These are phyloP conservation scores for Pangasius djambal DNA, from an alignment of 2,797 vertebrate species.

Conservation along the genomic window DNA sequence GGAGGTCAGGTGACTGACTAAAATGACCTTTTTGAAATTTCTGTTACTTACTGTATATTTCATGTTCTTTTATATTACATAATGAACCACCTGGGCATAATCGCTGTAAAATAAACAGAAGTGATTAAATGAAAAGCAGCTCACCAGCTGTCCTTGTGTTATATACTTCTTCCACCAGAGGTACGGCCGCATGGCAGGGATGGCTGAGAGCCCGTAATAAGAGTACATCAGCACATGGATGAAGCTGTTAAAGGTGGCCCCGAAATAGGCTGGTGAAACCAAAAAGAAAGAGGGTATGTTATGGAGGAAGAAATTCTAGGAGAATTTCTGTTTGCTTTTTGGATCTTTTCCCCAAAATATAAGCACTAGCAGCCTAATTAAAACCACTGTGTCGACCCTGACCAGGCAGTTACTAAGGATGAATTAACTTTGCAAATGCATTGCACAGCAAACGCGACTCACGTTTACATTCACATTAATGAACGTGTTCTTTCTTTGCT, in stretches of 20 bases:
- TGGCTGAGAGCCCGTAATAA: constrained; percentile 91
- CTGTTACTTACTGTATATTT: neutral
- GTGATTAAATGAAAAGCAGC: constrained; percentile 56
- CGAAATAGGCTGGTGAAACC: constrained; percentile 85
- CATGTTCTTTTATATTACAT: neutral
- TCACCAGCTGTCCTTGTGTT: constrained; percentile 96
- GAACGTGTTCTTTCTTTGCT: neutral
- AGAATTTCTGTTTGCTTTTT: neutral
- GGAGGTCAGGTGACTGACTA: neutral
- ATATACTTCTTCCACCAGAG: constrained; percentile 99
- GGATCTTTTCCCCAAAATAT: neutral
- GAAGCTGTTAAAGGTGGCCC: constrained; percentile 93
- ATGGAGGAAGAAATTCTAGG: neutral
- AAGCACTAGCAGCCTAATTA: neutral
- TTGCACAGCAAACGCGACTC: neutral
- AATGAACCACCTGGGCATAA: neutral
- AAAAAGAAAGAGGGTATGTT: neutral
- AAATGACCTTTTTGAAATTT: neutral
- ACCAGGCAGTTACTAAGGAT: neutral
- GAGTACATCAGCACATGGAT: constrained; percentile 98
- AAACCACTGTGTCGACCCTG: neutral
- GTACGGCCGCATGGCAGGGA: constrained; percentile 91
- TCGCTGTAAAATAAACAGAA: neutral
- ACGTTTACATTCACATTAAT: neutral
- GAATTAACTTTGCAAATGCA: neutral